A percentile compares a stretch with the other conserved stretches of the same genome.
These are phyloP conservation scores for Pseudomyrmex concolor DNA, from an alignment of 1,140 invertebrate genomes.

Conservation along the genomic window DNA sequence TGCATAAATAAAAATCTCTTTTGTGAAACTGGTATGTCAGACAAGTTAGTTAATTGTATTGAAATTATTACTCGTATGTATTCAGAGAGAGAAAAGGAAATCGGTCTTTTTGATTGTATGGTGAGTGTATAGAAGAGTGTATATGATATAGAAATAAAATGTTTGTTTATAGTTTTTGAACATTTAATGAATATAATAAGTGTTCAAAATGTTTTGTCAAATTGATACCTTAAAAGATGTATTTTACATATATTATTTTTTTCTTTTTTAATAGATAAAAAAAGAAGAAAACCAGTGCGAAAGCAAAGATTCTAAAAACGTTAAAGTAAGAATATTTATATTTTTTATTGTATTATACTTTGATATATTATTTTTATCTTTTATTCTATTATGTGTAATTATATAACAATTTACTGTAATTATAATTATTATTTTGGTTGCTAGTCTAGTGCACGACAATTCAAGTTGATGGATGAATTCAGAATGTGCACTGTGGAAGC, in stretches of 20 bases:
- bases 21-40: conserved; percentile 54
- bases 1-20: conserved; percentile 5
- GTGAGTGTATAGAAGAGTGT: too few species aligned
- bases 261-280: conserved; percentile 18
- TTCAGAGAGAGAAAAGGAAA: conserved; percentile 69
- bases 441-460: conserved; percentile 72
- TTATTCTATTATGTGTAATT: neutral
- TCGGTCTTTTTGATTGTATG: conserved; percentile 63
- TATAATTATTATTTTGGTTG: conserved; percentile 1
- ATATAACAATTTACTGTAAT: neutral
- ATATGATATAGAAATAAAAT: conserved; percentile 11
- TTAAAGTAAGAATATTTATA: conserved; percentile 56
- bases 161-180: conserved; percentile 34
- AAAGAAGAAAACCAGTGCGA: conserved; percentile 49
- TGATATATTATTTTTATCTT: neutral
- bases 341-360: neutral
- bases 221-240: neutral
- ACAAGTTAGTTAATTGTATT: conserved; percentile 70
- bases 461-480: conserved; percentile 82
- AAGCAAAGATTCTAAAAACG: conserved; percentile 50
- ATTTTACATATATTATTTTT: conserved; percentile 23
- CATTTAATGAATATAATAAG: neutral
- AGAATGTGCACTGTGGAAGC: conserved; percentile 81
- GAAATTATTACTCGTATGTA: conserved; percentile 71
- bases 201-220: neutral